These are phyloP conservation scores for Dicerorhinus sumatrensis DNA, from an alignment of 2,113 vertebrate species.

Conservation along the genomic window DNA sequence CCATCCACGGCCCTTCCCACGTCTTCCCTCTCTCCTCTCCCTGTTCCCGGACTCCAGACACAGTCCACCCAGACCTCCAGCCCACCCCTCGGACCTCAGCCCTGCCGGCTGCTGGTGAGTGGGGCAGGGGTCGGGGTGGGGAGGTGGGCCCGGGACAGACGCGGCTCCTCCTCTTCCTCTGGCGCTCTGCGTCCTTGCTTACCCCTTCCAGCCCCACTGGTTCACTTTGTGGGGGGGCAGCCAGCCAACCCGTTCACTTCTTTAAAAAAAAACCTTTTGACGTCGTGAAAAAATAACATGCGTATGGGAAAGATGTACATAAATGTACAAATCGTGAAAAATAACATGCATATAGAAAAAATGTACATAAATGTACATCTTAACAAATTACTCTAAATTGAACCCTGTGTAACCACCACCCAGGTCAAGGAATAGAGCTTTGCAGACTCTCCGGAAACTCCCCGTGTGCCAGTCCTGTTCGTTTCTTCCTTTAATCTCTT, in stretches of 20 bases:
- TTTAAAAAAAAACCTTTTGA: not conserved
- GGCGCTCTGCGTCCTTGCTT: not conserved
- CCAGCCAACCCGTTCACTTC: not conserved
- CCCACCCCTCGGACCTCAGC: not conserved
- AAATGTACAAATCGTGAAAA: not conserved
- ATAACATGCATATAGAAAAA: not conserved
- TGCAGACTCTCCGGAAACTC: not conserved
- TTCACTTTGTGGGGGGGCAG: not conserved
- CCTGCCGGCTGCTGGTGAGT: not conserved
- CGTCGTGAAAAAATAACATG: not conserved
- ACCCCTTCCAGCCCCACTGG: not conserved
- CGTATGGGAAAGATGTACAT: not conserved
- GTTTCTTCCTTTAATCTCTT: not conserved
- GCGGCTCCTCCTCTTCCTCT: not conserved
- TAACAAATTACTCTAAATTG: not conserved
- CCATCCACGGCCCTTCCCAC: too few species aligned
- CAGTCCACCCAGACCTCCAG: not conserved
- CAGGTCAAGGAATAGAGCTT: not conserved
- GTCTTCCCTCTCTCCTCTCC: not conserved
- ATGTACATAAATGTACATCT: not conserved
- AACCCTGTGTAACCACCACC: not conserved
- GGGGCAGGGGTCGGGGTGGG: fast-evolving
- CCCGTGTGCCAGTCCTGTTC: too few species aligned
- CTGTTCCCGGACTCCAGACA: not conserved
- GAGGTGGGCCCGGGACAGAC: too few species aligned